Conservation (phyloP, 1,140 invertebrate genomes). For the Trichonephila inaurata region DNA sequence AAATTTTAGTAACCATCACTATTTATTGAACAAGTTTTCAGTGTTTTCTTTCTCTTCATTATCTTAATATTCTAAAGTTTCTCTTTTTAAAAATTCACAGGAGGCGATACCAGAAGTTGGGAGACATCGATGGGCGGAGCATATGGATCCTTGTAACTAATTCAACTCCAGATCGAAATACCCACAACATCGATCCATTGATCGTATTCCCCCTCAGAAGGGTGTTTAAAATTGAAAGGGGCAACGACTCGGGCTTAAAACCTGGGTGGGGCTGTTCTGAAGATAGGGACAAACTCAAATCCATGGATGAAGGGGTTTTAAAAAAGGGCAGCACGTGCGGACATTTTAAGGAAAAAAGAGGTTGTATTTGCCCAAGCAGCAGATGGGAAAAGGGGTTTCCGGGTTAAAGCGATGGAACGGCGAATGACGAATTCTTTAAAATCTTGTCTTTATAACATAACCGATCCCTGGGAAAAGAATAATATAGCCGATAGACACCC, state of each 20-base stretch:
- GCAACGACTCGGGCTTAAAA: neutral
- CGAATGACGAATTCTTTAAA: neutral
- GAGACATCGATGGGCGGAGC: constrained; percentile 88
- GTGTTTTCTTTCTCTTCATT: too few relatives aligned
- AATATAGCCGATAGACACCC: constrained; percentile 79
- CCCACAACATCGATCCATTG: constrained; percentile 84
- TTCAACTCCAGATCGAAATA: constrained; percentile 85
- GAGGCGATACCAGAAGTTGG: constrained; percentile 81
- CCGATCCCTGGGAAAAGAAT: constrained; percentile 81
- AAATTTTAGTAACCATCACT: too few relatives aligned
- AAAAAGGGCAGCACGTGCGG: neutral
- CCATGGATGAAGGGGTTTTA: constrained; percentile 13
- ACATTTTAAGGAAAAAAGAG: neutral
- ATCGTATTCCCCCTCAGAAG: constrained; percentile 84
- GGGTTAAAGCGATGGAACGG: neutral
- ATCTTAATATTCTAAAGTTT: too few relatives aligned
- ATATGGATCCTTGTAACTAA: constrained; percentile 87
- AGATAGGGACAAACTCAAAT: neutral
- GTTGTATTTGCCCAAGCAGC: neutral
- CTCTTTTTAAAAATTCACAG: constrained; percentile 69
- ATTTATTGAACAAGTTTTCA: too few relatives aligned
- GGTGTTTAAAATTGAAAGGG: constrained; percentile 88
- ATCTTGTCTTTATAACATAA: constrained; percentile 80
- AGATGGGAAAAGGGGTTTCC: neutral
- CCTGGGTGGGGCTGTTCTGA: constrained; percentile 82